phyloP scores from a whole-genome alignment of 1,140 invertebrate species.

The Physella acuta region DNA sequence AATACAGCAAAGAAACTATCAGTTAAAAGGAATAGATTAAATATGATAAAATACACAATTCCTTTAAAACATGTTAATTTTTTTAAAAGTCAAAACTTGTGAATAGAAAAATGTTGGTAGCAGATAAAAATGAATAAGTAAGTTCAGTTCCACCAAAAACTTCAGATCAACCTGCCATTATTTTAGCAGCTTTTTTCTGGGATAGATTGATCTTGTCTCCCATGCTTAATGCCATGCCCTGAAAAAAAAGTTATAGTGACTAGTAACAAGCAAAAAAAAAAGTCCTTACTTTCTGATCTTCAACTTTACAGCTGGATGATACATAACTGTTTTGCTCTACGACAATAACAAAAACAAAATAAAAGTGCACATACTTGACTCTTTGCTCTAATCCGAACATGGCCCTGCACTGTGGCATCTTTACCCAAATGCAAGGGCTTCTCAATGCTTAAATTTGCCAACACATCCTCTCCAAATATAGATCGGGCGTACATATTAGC shows the following conservation, averaged over 20 bases:
- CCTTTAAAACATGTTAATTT: no score
- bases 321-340: no score
- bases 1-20: no score
- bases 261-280: no score
- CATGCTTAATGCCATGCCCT: slow-evolving; percentile 95
- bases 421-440: slow-evolving; percentile 82
- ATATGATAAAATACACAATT: no score
- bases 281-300: neutral
- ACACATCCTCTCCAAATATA: slow-evolving; percentile 98
- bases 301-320: neutral
- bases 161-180: slow-evolving; percentile 1
- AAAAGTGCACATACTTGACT: slow-evolving; percentile 74
- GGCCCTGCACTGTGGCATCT: slow-evolving; percentile 87
- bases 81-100: no score
- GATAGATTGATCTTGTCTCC: slow-evolving; percentile 95
- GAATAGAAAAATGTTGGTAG: no score
- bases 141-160: no score
- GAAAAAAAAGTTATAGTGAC: slow-evolving; percentile 41
- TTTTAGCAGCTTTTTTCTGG: slow-evolving; percentile 63
- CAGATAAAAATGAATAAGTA: no score
- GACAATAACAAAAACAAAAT: neutral
- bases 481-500: slow-evolving; percentile 98
- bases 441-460: slow-evolving; percentile 98
- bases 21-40: no score
- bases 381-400: slow-evolving; percentile 96